phyloP scores from a whole-genome alignment of 2,113 vertebrate genomes.

The Nerophis lumbriciformis region DNA sequence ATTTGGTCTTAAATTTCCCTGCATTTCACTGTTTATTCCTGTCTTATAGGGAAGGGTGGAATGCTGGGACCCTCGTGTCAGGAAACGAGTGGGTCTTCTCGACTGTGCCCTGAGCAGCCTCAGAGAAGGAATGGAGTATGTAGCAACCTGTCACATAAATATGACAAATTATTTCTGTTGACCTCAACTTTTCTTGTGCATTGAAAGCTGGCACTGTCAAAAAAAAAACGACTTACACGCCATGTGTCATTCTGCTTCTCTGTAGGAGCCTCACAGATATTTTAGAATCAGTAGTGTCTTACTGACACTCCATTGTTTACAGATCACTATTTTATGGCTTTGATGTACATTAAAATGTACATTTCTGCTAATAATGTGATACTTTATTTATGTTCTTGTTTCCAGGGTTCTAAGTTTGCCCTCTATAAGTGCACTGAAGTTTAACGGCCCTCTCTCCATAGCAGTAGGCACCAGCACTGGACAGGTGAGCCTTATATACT shows the following conservation, averaged over 20 bases:
- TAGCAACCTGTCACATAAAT: slow-evolving; percentile 19
- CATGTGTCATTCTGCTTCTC: neutral
- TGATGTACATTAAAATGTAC: neutral
- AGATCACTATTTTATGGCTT: neutral
- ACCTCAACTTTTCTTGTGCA: slow-evolving; percentile 2
- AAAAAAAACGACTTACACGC: slow-evolving; percentile 17
- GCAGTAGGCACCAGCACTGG: slow-evolving; percentile 93
- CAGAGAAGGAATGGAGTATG: slow-evolving; percentile 85
- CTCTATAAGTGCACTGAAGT: slow-evolving; percentile 85
- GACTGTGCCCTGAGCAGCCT: slow-evolving; percentile 91
- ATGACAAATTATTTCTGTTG: neutral
- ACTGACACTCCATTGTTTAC: neutral
- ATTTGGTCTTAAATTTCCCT: neutral
- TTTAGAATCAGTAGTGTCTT: neutral
- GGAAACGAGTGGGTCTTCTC: slow-evolving; percentile 81
- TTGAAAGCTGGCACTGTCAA: neutral
- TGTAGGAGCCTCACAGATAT: neutral
- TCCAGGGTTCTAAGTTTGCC: slow-evolving; percentile 85
- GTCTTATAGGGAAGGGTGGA: slow-evolving; percentile 84
- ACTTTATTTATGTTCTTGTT: slow-evolving; percentile 9
- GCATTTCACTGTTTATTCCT: slow-evolving; percentile 4
- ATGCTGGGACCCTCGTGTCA: slow-evolving; percentile 92
- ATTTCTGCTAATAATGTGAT: neutral
- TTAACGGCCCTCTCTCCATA: slow-evolving; percentile 84
- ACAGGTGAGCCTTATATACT: slow-evolving; percentile 73